These are phyloP conservation scores for Philhelius pedissequus DNA, from an alignment of 2,888 invertebrate species.

Conservation along the genomic window DNA sequence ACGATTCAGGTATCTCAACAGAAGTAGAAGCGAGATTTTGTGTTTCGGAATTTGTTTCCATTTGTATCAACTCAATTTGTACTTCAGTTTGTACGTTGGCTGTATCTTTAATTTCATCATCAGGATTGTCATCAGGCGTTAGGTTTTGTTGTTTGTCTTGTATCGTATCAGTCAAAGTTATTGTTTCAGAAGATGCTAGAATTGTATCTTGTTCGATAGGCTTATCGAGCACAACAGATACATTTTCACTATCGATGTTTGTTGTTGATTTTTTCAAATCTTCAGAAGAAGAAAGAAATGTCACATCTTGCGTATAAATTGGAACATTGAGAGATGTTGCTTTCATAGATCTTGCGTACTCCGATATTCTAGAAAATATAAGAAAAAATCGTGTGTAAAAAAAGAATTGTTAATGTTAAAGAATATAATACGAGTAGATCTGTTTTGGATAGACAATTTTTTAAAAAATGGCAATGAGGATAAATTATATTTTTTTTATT, in stretches of 20 bases:
- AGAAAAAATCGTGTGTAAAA: background rate
- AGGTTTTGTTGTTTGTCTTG: slow-evolving; percentile 37
- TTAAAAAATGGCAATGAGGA: no score
- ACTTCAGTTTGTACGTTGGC: slow-evolving; percentile 72
- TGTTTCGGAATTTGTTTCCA: slow-evolving; percentile 47
- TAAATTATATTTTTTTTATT: no score
- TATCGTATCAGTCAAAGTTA: background rate
- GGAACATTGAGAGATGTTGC: slow-evolving; percentile 61
- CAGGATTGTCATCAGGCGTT: slow-evolving; percentile 57
- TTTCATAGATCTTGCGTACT: slow-evolving; percentile 56
- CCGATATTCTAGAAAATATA: slow-evolving; percentile 38
- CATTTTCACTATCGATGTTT: slow-evolving; percentile 39
- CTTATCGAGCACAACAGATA: slow-evolving; percentile 21
- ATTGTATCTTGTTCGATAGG: slow-evolving; percentile 22
- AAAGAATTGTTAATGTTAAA: background rate
- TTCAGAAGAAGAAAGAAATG: slow-evolving; percentile 41
- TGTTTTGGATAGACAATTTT: no score
- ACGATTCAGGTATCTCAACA: slow-evolving; percentile 50
- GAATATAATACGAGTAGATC: no score
- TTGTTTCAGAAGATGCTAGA: slow-evolving; percentile 29
- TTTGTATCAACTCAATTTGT: slow-evolving; percentile 74
- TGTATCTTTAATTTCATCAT: slow-evolving; percentile 60
- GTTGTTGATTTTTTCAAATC: slow-evolving; percentile 34
- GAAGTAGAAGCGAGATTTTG: slow-evolving; percentile 52
- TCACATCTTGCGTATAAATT: slow-evolving; percentile 51